phyloP scores from a whole-genome alignment of 2,888 invertebrate genomes.

The Xanthorhoe designata region DNA sequence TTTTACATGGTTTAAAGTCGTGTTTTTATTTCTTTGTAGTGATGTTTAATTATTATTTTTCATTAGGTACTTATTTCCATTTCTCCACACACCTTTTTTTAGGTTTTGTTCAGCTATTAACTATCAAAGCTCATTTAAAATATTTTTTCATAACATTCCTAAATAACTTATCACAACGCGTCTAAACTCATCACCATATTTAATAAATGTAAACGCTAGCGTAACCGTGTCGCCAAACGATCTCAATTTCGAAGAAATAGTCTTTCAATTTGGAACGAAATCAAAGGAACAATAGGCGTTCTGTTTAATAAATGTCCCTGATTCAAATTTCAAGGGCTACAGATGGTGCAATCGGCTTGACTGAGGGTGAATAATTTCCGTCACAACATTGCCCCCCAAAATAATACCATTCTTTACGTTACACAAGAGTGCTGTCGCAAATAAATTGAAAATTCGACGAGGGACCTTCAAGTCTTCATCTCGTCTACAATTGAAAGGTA shows the following conservation, averaged over 20 bases:
- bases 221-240: conserved; percentile 41
- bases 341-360: conserved; percentile 65
- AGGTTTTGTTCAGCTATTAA: too few species aligned
- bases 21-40: background rate
- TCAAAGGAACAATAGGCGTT: conserved; percentile 63
- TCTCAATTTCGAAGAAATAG: conserved; percentile 45
- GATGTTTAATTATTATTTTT: background rate
- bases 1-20: conserved; percentile 23
- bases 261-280: conserved; percentile 57
- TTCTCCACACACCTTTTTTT: too few species aligned
- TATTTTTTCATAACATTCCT: too few species aligned
- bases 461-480: conserved; percentile 32
- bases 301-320: conserved; percentile 69
- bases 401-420: conserved; percentile 60
- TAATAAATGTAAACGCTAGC: conserved; percentile 32
- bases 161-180: conserved; percentile 4
- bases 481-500: conserved; percentile 47
- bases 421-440: conserved; percentile 56
- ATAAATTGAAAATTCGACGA: conserved; percentile 58
- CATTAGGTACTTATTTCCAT: too few species aligned
- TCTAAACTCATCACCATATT: conserved; percentile 21
- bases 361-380: conserved; percentile 67
- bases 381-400: conserved; percentile 61
- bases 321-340: conserved; percentile 68
- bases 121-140: background rate